phyloP scores from a whole-genome alignment of 2,797 vertebrate genomes.

The Ctenosaura bakeri region DNA sequence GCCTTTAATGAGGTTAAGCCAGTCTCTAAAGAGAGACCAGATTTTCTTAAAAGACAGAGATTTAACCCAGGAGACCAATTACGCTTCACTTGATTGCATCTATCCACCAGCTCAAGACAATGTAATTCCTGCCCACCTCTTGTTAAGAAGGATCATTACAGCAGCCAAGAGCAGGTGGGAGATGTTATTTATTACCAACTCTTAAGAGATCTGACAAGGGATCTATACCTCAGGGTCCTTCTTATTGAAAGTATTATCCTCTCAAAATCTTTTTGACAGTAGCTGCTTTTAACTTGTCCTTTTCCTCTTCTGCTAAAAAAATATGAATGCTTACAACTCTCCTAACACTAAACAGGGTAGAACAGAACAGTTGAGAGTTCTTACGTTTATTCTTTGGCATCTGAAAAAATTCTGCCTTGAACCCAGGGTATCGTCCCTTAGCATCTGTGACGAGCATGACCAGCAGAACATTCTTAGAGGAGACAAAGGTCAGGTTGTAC shows the following conservation, averaged over 20 bases:
- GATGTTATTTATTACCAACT: not conserved
- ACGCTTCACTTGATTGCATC: slow-evolving; percentile 21
- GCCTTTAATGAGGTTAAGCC: slow-evolving; percentile 41
- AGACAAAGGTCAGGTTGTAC: slow-evolving; percentile 89
- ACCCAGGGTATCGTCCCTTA: slow-evolving; percentile 84
- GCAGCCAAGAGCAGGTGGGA: not conserved
- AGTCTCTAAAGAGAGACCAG: slow-evolving; percentile 29
- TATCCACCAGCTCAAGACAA: slow-evolving; percentile 6
- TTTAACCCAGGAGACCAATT: slow-evolving; percentile 45
- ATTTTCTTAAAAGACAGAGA: slow-evolving; percentile 39
- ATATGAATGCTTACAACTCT: not conserved
- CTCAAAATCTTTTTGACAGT: not conserved
- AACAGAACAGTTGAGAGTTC: not conserved
- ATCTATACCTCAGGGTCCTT: not conserved
- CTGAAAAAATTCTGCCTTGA: slow-evolving; percentile 89
- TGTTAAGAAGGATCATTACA: slow-evolving; percentile 18
- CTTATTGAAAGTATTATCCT: not conserved
- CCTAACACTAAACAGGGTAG: rapidly evolving
- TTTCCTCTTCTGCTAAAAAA: not conserved
- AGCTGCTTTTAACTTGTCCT: not conserved
- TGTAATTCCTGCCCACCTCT: not conserved
- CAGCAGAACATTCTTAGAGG: slow-evolving; percentile 95
- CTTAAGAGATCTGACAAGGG: not conserved
- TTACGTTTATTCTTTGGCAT: slow-evolving; percentile 79
- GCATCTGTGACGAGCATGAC: slow-evolving; percentile 88